Evolutionary conservation across 2,888 invertebrate genomes (phyloP).

Genomic region (Chrysopilus asiliformis): DNA sequence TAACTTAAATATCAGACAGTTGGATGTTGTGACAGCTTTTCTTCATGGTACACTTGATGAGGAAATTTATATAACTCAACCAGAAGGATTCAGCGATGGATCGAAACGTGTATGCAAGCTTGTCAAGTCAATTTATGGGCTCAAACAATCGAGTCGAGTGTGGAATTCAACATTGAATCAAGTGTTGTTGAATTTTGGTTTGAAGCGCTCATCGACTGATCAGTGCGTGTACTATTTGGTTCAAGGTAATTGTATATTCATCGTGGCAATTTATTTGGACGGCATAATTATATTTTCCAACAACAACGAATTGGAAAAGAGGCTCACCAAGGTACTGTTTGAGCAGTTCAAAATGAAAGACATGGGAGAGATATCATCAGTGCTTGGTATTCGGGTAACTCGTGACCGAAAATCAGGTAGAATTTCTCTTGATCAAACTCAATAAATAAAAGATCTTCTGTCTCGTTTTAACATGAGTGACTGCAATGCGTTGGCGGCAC

Average conservation of each 20-base stretch:
- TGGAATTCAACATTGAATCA: conserved; percentile 13
- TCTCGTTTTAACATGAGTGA: conserved; percentile 11
- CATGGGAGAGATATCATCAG: conserved; percentile 9
- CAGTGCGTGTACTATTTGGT: conserved; percentile 9
- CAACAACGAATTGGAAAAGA: conserved; percentile 7
- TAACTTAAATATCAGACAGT: conserved; percentile 7
- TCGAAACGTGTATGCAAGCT: conserved; percentile 12
- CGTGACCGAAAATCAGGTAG: not conserved
- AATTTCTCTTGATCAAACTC: no score
- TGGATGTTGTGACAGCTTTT: conserved; percentile 13
- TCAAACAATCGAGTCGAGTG: conserved; percentile 14
- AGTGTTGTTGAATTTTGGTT: conserved; percentile 9
- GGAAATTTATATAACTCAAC: conserved; percentile 11
- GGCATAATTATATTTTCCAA: conserved; percentile 10
- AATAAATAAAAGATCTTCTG: conserved; percentile 8
- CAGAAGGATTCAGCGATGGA: conserved; percentile 12
- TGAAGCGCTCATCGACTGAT: no score
- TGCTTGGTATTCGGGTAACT: not conserved
- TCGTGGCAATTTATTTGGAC: conserved; percentile 14
- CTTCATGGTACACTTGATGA: conserved; percentile 11
- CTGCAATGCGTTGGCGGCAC: conserved; percentile 11
- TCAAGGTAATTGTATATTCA: conserved; percentile 6
- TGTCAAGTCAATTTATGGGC: conserved; percentile 15
- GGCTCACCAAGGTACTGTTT: conserved; percentile 8
- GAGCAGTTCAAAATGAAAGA: conserved; percentile 13